Evolutionary conservation across 2,888 invertebrate genomes (phyloP).

Genomic region (Epiblema foenella): DNA sequence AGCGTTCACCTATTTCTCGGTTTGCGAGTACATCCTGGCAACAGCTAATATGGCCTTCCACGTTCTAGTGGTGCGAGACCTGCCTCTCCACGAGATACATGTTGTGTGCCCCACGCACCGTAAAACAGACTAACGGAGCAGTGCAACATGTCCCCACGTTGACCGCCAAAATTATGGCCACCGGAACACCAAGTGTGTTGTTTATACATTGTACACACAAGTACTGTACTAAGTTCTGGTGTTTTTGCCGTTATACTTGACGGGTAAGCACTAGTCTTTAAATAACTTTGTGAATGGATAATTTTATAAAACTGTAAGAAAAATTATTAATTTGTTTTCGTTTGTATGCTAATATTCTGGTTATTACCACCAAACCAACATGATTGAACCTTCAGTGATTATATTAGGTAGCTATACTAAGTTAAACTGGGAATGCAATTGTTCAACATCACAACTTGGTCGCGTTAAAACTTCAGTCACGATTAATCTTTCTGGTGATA

Average conservation of each 20-base stretch:
- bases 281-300: not conserved
- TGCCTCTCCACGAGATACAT: conserved; percentile 92
- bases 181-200: not conserved
- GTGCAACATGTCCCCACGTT: not conserved
- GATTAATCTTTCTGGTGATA: not conserved
- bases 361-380: not conserved
- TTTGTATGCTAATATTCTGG: not conserved
- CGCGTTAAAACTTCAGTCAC: not conserved
- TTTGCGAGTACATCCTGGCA: conserved; percentile 96
- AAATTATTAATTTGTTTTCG: not conserved
- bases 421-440: not conserved
- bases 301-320: not conserved
- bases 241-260: conserved; percentile 1
- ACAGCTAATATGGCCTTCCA: conserved; percentile 97
- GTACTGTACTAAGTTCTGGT: not conserved
- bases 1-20: conserved; percentile 98
- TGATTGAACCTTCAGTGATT: not conserved
- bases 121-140: conserved; percentile 70
- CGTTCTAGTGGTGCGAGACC: conserved; percentile 93
- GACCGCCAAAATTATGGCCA: conserved; percentile 5
- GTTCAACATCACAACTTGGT: not conserved
- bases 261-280: not conserved
- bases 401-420: not conserved
- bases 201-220: not conserved
- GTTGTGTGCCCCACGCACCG: conserved; percentile 84